Conservation (phyloP, 2,888 invertebrate genomes). For the Entomobrya proxima region DNA sequence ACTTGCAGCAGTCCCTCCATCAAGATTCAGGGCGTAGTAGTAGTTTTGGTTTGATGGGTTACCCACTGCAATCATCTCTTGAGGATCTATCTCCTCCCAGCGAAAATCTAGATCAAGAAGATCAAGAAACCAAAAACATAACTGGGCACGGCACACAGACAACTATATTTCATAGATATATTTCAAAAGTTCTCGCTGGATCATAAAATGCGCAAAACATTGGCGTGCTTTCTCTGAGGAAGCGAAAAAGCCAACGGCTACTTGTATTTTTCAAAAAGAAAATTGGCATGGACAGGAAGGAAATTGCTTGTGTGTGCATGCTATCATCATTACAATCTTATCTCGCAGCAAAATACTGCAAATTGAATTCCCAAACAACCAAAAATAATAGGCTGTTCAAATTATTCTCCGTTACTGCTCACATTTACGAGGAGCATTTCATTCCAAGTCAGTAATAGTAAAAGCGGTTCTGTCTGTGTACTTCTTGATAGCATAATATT, state of each 20-base stretch:
- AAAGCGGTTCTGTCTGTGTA: too few species aligned
- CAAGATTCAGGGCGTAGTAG: constrained; percentile 6
- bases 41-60: not conserved
- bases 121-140: not conserved
- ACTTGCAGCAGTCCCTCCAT: not conserved
- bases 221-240: too few species aligned
- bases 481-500: too few species aligned
- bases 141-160: not conserved
- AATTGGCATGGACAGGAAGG: not conserved
- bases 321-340: not conserved
- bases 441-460: too few species aligned
- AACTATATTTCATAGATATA: too few species aligned
- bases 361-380: not conserved
- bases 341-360: not conserved
- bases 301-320: not conserved
- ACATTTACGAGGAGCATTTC: too few species aligned
- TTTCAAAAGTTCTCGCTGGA: not conserved
- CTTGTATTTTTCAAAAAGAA: not conserved
- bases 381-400: not conserved
- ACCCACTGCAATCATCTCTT: constrained; percentile 65
- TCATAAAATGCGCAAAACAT: not conserved
- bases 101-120: constrained; percentile 61
- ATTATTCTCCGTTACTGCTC: too few species aligned
- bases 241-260: not conserved
- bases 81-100: constrained; percentile 72